Evolutionary conservation across 2,888 invertebrate species (phyloP).

Genomic region (Cataglyphis rosenhaueri): DNA sequence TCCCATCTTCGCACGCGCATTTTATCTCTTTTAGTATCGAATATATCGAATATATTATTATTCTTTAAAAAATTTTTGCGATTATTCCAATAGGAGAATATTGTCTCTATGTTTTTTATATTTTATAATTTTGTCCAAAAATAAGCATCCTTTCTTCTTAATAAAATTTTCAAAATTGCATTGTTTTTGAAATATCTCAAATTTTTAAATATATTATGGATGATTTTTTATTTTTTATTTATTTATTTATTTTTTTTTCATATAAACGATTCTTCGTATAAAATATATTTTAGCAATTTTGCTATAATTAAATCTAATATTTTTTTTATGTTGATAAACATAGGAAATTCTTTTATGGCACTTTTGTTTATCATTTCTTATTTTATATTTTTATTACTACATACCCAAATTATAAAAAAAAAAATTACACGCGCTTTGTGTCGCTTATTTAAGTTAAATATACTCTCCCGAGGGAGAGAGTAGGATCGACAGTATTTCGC

Average conservation of each 20-base stretch:
- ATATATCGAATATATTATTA: neutral
- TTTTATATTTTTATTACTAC: neutral
- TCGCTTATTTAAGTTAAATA: neutral
- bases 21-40: neutral
- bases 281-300: neutral
- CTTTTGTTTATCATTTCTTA: neutral
- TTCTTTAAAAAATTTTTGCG: neutral
- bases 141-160: no score
- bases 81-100: neutral
- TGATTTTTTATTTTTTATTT: no score
- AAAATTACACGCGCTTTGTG: neutral
- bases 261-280: neutral
- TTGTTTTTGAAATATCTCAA: neutral
- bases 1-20: neutral
- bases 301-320: neutral
- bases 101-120: neutral
- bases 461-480: neutral
- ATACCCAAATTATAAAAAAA: neutral
- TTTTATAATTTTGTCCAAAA: no score
- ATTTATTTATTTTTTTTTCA: neutral
- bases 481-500: constrained; percentile 6
- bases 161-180: neutral
- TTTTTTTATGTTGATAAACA: neutral
- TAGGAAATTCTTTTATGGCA: neutral
- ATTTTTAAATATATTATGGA: neutral